Base-by-base conservation (phyloP, 2,113 vertebrate species). In the Platysteira castanea region DNA sequence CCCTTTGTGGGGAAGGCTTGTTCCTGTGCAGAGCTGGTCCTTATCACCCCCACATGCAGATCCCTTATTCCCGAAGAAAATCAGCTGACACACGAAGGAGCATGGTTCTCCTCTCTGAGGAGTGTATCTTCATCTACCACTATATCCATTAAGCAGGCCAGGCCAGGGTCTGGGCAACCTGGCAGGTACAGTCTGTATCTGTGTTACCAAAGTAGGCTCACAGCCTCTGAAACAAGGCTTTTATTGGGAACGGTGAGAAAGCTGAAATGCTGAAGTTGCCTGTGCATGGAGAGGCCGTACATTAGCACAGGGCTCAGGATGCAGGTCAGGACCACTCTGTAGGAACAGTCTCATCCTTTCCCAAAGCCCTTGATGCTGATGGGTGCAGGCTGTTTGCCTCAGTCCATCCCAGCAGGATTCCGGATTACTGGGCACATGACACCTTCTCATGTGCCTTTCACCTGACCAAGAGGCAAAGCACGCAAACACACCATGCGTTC, bases 311-410 rank as follows among this genome's bases (percentile, higher is more conserved):
- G 16, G n/a, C 44, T 93, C 2, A 2, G 27, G 31, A 22, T 35
- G 35, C 71, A 52, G 2, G 1, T 33, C 6, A 12, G 30, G 33
- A 37, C 9, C 1, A 0, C 30, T 26, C 35, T 50, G 14, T 19
- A 67, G 24, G 35, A 56, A 42, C 0, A 5, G 33, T 15, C 39
- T 75, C 31, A 63, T n/a, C 19, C 23, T 39, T 46, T 35, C 15
- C n/a, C 0, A 0, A 24, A 42, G 24, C 31, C 42, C 35, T 46
- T 0, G 0, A 4, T 30, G 28, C 42, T 74, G 54, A 35, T 53
- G 21, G 30, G 33, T 14, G 21, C 9, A 23, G 26, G 33, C 10
- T 70, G 9, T 28, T 84, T 95, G n/a, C 22, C 74, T 57, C 2
- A 0, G 31, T 47, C 56, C 27, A 21, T 46, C 47, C 27, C 68